Evolutionary conservation across 2,888 invertebrate genomes (phyloP), one percentile per base, ranked within the genome.

Genomic region (Drosophila lacicola): DNA sequence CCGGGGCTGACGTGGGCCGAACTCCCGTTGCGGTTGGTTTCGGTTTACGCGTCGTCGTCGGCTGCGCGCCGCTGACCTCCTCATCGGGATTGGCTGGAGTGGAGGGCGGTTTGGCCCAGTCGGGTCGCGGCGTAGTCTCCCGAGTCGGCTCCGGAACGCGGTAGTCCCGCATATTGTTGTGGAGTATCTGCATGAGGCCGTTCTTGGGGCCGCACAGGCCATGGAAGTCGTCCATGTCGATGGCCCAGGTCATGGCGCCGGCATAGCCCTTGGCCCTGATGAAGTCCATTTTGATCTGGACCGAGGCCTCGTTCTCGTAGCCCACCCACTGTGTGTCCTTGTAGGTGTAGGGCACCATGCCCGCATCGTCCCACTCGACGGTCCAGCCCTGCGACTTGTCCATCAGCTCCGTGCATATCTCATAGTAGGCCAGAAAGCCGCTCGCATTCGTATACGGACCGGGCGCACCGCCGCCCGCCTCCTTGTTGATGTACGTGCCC

Each of bases 221-320:
- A 64, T 94, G 94, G 91, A 97, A 98, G 91, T 98, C 98, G 67
- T 98, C 98, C 97, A 97, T 97, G 66, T 92, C 92, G 49, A 97
- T 95, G 25, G 98, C 97, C 98, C 98, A 98, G 17, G 95, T 96
- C 98, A 98, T 98, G 0, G 97, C 97, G 0, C 98, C 98, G 0
- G 95, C 95, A 86, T 96, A 96, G 0, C 97, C 97, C 90, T 96
- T 96, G 61, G 94, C 88, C 90, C 96, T 97, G 78, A 98, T 96
- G 93, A 95, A 98, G 90, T 97, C 95, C 96, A 97, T 97, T 93
- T 98, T 98, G 80, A 97, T 96, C 91, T 96, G 95, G 0, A 98
- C 94, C 79, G 97, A 97, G 0, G 95, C 94, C 49, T 91, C 91
- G 61, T 91, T 88, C 74, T 91, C 98, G 89, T 97, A 98, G 4